phyloP scores from a whole-genome alignment of 2,888 invertebrate genomes.

The Sminthurides aquaticus region DNA sequence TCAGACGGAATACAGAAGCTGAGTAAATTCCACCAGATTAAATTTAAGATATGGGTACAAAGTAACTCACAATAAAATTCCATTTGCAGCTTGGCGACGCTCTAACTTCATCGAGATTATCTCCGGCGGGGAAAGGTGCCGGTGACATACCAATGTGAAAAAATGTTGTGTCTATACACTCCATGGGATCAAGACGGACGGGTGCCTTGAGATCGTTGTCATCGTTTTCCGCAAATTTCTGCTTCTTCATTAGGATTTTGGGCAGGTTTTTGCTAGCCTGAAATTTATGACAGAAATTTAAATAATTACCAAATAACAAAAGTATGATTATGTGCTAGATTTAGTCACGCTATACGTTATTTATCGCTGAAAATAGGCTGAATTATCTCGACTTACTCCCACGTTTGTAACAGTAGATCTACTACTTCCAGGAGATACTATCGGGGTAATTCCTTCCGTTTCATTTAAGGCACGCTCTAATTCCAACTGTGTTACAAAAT shows the following conservation, averaged over 20 bases:
- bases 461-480: not conserved
- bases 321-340: no score
- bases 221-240: constrained; percentile 6
- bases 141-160: not conserved
- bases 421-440: not conserved
- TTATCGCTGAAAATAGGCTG: no score
- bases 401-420: not conserved
- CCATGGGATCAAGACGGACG: constrained; percentile 12
- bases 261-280: constrained; percentile 10
- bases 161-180: constrained; percentile 13
- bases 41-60: no score
- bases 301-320: no score
- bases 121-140: not conserved
- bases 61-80: constrained; percentile 25
- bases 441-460: constrained; percentile 1
- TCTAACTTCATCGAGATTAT: not conserved
- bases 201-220: constrained; percentile 4
- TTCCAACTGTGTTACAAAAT: not conserved
- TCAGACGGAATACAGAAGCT: no score
- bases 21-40: no score
- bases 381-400: not conserved
- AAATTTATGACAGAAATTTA: no score
- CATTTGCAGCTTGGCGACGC: constrained; percentile 21
- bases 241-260: constrained; percentile 12
- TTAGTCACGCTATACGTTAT: no score